Conservation (phyloP, 1,140 invertebrate species). For the Tetragonula clypearis region DNA sequence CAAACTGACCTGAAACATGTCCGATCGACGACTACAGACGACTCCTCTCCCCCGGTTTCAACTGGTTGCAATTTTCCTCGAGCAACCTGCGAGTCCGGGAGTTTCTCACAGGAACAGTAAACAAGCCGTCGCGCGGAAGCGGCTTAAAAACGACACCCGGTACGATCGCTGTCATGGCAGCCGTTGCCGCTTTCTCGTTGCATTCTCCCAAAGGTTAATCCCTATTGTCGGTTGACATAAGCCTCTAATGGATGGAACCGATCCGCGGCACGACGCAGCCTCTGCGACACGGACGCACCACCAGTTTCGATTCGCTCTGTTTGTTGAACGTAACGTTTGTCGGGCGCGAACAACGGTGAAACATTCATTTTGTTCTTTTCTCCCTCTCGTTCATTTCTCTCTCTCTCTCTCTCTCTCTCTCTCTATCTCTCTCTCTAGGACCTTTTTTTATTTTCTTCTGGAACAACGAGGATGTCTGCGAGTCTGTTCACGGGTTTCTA, state of each 20-base stretch:
- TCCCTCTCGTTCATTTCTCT: too few relatives aligned
- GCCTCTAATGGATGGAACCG: slow-evolving; percentile 78
- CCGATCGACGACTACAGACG: neutral
- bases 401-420: neutral
- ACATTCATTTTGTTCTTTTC: neutral
- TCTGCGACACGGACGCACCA: slow-evolving; percentile 36
- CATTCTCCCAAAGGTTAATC: slow-evolving; percentile 69
- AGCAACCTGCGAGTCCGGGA: neutral
- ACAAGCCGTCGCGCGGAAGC: slow-evolving; percentile 34
- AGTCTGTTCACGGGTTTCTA: neutral
- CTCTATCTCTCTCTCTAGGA: too few relatives aligned
- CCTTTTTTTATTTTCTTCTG: neutral
- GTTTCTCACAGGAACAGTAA: slow-evolving; percentile 42
- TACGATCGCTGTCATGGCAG: slow-evolving; percentile 47
- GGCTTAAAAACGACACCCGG: slow-evolving; percentile 54
- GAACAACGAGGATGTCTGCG: neutral
- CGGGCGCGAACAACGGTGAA: slow-evolving; percentile 29
- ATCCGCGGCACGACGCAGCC: slow-evolving; percentile 62
- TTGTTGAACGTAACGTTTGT: slow-evolving; percentile 49
- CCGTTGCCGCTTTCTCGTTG: slow-evolving; percentile 53
- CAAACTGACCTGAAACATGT: neutral
- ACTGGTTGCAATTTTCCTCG: neutral
- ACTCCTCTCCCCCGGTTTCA: neutral
- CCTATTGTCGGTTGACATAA: slow-evolving; percentile 77
- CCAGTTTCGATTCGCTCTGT: slow-evolving; percentile 40